Evolutionary conservation across 2,888 invertebrate genomes (phyloP).

Genomic region (Ormyrus rosae): DNA sequence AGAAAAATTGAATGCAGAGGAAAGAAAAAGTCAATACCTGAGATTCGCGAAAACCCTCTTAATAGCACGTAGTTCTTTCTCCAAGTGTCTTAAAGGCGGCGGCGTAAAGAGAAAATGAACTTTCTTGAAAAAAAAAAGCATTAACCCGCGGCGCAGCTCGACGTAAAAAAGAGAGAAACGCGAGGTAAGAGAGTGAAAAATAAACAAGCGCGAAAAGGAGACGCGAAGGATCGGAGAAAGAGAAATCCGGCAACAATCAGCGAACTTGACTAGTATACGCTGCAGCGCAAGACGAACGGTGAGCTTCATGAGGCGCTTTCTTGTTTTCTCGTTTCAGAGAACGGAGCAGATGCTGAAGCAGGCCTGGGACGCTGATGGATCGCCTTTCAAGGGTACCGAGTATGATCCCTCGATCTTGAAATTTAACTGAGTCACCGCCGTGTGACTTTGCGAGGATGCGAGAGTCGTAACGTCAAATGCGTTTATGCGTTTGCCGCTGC

Average conservation of each 20-base stretch:
- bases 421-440: conserved; percentile 65
- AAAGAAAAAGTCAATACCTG: too few relatives aligned
- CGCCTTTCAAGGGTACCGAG: conserved; percentile 90
- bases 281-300: not conserved
- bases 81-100: too few relatives aligned
- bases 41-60: too few relatives aligned
- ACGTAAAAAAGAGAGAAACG: not conserved
- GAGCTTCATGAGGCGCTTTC: not conserved
- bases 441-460: not conserved
- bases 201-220: not conserved
- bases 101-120: too few relatives aligned
- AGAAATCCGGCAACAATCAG: conserved; percentile 44
- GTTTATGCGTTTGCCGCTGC: too few relatives aligned
- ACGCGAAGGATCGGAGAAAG: conserved; percentile 41
- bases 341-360: conserved; percentile 83
- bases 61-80: too few relatives aligned
- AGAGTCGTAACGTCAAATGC: not conserved
- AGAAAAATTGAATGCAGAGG: too few relatives aligned
- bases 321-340: conserved; percentile 68
- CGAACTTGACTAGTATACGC: conserved; percentile 6
- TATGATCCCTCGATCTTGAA: conserved; percentile 84
- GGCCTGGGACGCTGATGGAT: conserved; percentile 92
- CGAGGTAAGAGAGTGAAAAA: not conserved
- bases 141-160: not conserved
- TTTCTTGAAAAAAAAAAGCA: not conserved